A percentile compares a stretch with the other conserved stretches of the same genome.
Evolutionary conservation across 2,888 invertebrate genomes (phyloP).

Genomic region (Mactromeris polynyma): DNA sequence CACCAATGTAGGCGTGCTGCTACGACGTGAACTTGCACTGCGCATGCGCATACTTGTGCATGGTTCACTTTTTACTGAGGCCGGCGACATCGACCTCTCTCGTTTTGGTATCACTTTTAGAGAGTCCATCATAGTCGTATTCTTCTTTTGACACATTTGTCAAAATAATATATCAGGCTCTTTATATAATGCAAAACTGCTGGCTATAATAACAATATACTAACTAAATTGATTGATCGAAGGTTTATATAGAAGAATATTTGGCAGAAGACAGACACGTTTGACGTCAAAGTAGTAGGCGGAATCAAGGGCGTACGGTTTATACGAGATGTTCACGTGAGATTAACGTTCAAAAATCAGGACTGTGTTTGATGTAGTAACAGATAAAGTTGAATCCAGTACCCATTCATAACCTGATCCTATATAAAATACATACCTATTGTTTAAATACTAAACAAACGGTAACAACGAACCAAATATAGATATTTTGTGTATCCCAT

Average conservation of each 20-base stretch:
- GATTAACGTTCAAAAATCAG: not conserved
- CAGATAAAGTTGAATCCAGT: slow-evolving; percentile 6
- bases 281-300: slow-evolving; percentile 1
- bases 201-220: not conserved
- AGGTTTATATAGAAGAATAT: not conserved
- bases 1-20: not conserved
- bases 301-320: not conserved
- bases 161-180: not conserved
- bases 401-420: not conserved
- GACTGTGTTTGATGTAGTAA: slow-evolving; percentile 30
- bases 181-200: not conserved
- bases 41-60: not conserved
- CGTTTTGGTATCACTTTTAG: not conserved
- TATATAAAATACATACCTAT: not conserved
- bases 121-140: not conserved
- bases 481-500: not conserved
- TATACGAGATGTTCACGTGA: not conserved
- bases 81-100: not conserved
- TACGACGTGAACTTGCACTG: not conserved
- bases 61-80: slow-evolving; percentile 1
- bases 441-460: not conserved
- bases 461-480: not conserved
- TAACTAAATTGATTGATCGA: not conserved
- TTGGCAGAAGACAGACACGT: not conserved
- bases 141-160: slow-evolving; percentile 11